phyloP scores from a whole-genome alignment of 2,113 vertebrate genomes.

The Dromiciops gliroides region DNA sequence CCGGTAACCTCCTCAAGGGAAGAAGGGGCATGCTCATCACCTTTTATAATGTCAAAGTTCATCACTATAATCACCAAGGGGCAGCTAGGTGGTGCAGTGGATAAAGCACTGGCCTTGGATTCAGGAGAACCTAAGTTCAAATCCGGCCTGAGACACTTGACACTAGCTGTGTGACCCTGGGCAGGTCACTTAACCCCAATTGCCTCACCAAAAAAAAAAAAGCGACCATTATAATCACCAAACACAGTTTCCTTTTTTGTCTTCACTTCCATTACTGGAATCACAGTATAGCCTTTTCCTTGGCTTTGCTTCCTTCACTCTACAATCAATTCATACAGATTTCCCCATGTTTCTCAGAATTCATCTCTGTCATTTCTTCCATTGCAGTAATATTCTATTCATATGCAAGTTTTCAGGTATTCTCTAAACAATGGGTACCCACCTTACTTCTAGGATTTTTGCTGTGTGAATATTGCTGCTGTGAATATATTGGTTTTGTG shows the following conservation, averaged over 20 bases:
- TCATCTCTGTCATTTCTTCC: not conserved
- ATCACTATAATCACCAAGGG: not conserved
- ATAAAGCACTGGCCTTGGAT: too few relatives aligned
- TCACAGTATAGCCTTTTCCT: not conserved
- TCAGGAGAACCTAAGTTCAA: too few relatives aligned
- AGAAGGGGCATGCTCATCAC: not conserved
- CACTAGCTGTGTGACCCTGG: too few relatives aligned
- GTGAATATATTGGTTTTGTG: not conserved
- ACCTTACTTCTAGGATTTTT: not conserved
- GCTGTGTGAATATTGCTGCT: not conserved
- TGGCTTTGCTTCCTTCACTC: not conserved
- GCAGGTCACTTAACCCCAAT: too few relatives aligned
- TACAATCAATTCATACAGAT: not conserved
- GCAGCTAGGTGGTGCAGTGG: too few relatives aligned
- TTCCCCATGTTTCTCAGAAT: not conserved
- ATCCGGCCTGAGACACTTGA: too few relatives aligned
- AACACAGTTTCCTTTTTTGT: not conserved
- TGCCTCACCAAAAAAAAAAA: too few relatives aligned
- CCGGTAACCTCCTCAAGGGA: not conserved
- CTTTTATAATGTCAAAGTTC: not conserved
- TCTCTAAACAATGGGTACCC: not conserved
- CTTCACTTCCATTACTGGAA: not conserved
- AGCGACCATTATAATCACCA: not conserved
- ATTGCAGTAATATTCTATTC: not conserved
- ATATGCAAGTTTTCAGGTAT: not conserved